A percentile compares a stretch with the other conserved stretches of the same genome.
phyloP scores from a whole-genome alignment of 2,113 vertebrate species.

The Heteronetta atricapilla region DNA sequence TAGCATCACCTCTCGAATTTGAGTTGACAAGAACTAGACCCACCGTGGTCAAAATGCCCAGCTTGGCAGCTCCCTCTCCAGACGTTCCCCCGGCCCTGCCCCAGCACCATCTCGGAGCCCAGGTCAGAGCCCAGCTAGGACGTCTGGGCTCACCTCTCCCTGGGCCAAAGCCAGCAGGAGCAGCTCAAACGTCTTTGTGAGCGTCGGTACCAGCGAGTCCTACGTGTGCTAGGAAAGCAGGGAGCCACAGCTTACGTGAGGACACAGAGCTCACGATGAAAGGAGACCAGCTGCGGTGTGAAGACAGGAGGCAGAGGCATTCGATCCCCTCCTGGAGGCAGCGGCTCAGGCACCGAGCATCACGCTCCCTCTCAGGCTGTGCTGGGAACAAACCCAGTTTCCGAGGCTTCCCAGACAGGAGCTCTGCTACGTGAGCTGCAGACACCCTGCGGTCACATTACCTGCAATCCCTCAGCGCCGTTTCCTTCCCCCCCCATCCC shows the following conservation, averaged over 20 bases:
- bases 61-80: neutral
- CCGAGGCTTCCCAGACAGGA: slow-evolving; percentile 27
- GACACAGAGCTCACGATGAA: neutral
- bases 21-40: neutral
- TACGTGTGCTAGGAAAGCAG: neutral
- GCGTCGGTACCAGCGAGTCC: neutral
- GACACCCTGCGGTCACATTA: slow-evolving; percentile 22
- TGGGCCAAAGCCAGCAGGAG: neutral
- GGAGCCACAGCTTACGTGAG: neutral
- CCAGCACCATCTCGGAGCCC: neutral
- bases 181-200: neutral
- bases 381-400: slow-evolving; percentile 5
- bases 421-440: slow-evolving; percentile 1
- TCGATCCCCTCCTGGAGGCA: neutral
- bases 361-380: neutral
- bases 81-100: neutral
- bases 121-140: neutral
- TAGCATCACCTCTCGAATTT: neutral
- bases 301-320: neutral
- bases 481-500: neutral
- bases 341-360: neutral
- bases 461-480: slow-evolving; percentile 10
- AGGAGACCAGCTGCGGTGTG: neutral
- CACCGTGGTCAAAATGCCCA: neutral
- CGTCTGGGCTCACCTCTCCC: neutral